Base-by-base conservation (phyloP, 2,113 vertebrate genomes). In the Bubalus kerabau region DNA sequence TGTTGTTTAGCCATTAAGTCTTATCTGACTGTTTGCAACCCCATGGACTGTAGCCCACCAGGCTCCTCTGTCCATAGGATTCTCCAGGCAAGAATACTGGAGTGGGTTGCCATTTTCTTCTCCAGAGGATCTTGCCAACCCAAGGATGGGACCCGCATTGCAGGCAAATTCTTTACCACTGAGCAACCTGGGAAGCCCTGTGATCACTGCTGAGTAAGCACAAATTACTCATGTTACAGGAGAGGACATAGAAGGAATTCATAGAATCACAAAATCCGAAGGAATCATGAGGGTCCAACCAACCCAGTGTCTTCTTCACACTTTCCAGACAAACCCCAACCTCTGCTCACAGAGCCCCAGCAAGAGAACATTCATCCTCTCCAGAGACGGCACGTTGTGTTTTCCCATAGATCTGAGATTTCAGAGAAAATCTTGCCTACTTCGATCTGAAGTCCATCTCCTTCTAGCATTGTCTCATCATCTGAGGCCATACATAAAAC, bases 311-410 rank as follows among this genome's bases (percentile, higher is more conserved):
- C 13, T 1, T 52, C 71, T 24, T 46, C 24, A 19, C 12, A 30
- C 13, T n/a, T 16, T 5, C 6, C 80, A 11, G 48, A 46, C 19
- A 15, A 15, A 30, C 15, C 40, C 12, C 48, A 36, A 10, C n/a
- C 26, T 36, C 30, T 30, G 24, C 40, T n/a, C 11, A 16, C 21
- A 11, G 9, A 5, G 24, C 13, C 46, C 30, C 74, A 40, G 2
- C 5, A 26, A 36, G 48, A 64, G 30, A 81, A 71, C 21, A n/a
- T 0, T 2, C 19, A 32, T 11, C 46, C 56, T 76, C 19, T 28
- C 19, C n/a, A 11, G 26, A 32, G 36, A 64, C 0, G 1, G 4
- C 6, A 40, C 1, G 0, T 17, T 32, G 48, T 30, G 24, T 82
- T 50, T 74, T 48, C 93, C 67, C 19, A 14, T 9, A 62, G 52